phyloP scores from a whole-genome alignment of 2,113 vertebrate genomes.

The Hyaena hyaena region DNA sequence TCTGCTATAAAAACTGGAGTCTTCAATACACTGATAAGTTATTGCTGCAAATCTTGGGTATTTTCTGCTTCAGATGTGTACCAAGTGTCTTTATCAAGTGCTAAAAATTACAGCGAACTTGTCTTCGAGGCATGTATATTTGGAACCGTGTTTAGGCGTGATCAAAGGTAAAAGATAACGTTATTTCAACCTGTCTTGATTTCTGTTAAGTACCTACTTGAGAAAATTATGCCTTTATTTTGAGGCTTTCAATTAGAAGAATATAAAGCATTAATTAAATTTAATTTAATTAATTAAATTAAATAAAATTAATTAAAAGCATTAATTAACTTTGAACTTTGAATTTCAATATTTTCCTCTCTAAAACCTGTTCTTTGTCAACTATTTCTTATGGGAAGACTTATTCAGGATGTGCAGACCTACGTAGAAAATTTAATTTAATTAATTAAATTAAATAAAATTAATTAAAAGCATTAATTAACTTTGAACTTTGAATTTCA shows the following conservation, averaged over 20 bases:
- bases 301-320: too few species aligned
- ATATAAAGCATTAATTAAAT: background rate
- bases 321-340: background rate
- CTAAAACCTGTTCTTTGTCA: slow-evolving; percentile 49
- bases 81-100: slow-evolving; percentile 83
- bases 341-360: background rate
- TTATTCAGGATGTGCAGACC: slow-evolving; percentile 92
- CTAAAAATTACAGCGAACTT: slow-evolving; percentile 89
- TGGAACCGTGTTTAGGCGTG: slow-evolving; percentile 94
- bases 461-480: background rate
- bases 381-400: slow-evolving; percentile 83
- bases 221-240: background rate
- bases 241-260: slow-evolving; percentile 35
- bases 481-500: background rate
- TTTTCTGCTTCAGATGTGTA: slow-evolving; percentile 70
- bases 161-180: slow-evolving; percentile 90
- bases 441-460: too few species aligned
- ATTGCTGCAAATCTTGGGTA: slow-evolving; percentile 94
- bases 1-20: slow-evolving; percentile 93
- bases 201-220: background rate
- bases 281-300: too few species aligned
- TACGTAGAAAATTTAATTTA: slow-evolving; percentile 93
- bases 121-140: slow-evolving; percentile 93
- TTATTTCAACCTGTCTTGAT: background rate
- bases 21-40: slow-evolving; percentile 90